Base-by-base conservation (phyloP, 2,797 vertebrate species). In the Odontamblyopus lacepedii region DNA sequence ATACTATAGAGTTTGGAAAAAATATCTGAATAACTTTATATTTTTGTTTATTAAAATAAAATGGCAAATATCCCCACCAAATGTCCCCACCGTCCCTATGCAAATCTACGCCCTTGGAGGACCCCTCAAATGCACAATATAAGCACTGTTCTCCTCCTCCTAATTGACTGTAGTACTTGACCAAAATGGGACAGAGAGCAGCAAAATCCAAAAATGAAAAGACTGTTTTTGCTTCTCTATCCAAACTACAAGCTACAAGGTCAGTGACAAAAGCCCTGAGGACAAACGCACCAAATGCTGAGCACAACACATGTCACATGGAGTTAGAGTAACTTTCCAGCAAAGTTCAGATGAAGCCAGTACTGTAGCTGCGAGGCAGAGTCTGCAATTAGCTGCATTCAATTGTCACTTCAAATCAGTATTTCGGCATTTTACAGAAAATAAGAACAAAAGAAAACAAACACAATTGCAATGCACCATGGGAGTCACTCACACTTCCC, bases 221-320 rank as follows among this genome's bases (percentile, higher is more conserved):
- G 27, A 29, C 56, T 13, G 27, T 15, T 59, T 29, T 19, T 76
- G 69, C 56, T 66, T 35, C 41, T 4, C 6, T 70, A 71, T 77
- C 57, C 55, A 29, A 35, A 62, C 68, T 74, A 44, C 65, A 23
- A 23, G 23, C 41, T 41, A 67, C 75, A 80, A 74, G 70, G 75
- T 81, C 79, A 83, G 73, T 79, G n/a, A 61, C 71, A 82, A 67
- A 56, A 68, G 66, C 72, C 73, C 77, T 82, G 75, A 69, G 48
- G 78, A 82, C 73, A 75, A 62, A 85, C 82, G 78, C 72, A 48
- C 59, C 86, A 87, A 80, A 53, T 19, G 74, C 76, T 87, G 80
- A 88, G 84, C 80, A 78, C 77, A 78, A 82, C 69, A 75, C 78
- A 41, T 15, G 82, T 83, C 77, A 81, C 72, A 73, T 67, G 63